Evolutionary conservation across 2,888 invertebrate genomes (phyloP), one percentile per base, ranked within the genome.

Genomic region (Plagiodera versicolora): DNA sequence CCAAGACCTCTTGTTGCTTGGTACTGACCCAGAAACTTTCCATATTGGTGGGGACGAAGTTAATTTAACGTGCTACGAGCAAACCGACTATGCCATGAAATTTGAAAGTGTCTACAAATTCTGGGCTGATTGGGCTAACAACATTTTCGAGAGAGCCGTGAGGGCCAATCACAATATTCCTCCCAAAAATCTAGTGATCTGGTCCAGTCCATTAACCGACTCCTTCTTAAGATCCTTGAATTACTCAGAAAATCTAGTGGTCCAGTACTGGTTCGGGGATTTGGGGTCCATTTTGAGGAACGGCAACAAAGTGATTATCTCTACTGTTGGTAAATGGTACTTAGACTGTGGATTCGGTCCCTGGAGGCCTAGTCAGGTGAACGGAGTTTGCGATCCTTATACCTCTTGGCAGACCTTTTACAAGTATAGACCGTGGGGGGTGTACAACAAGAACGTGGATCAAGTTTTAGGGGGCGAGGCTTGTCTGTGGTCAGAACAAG

Each of bases 301-400:
- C 51, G 91, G 90, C 1, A 90, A 86, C 77, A 85, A 89, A 61
- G 82, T 91, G 35, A 88, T 93, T 61, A 81, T 91, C 61, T 92
- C 91, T 9, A 91, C 92, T 77, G 92, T 92, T 50, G 91, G 92
- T 75, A 89, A 90, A 11, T 91, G 91, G 90, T 93, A 92, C 79
- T 83, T 93, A 66, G 92, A 93, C 77, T 93, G 93, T 75, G 93
- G 93, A 1, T 92, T 90, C 76, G 92, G 91, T 0, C 88, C 87
- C 65, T 93, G 92, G 92, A 84, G 90, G 44, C 87, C 90, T 69
- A 86, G 85, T 47, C 63, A 86, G 52, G 87, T 87, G 1, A 88
- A 89, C 70, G 91, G 90, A 1, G 89, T 90, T 70, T 93, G 93
- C 76, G 89, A 91, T 5, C 92, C 92, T 11, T 93, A 92, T 78